Evolutionary conservation across 2,888 invertebrate species (phyloP).

Genomic region (Folsomia candida): DNA sequence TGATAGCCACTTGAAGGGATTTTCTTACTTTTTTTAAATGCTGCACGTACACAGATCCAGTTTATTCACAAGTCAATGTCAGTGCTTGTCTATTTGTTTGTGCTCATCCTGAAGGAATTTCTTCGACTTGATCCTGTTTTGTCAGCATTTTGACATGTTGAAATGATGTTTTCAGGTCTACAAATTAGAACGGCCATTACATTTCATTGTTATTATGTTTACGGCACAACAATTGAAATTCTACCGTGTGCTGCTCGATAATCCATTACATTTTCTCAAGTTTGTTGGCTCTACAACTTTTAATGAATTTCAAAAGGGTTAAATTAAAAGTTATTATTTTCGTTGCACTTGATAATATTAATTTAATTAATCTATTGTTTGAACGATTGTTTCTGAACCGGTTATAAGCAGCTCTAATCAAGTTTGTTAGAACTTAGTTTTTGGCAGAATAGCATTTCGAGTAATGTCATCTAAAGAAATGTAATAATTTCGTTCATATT

Average conservation of each 20-base stretch:
- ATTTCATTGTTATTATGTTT: neutral
- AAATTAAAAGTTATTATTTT: no score
- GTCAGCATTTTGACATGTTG: neutral
- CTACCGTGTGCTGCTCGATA: neutral
- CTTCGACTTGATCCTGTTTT: slow-evolving; percentile 4
- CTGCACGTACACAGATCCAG: neutral
- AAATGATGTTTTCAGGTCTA: neutral
- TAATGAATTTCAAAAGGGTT: no score
- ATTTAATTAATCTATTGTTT: neutral
- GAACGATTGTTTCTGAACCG: neutral
- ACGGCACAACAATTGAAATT: neutral
- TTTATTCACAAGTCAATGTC: neutral
- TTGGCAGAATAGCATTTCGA: no score
- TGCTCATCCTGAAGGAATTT: neutral
- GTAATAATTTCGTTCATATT: no score
- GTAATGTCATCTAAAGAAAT: no score
- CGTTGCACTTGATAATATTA: neutral
- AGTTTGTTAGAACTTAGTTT: no score
- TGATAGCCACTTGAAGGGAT: no score
- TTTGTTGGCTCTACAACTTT: no score
- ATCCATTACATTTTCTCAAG: neutral
- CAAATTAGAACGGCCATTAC: slow-evolving; percentile 5
- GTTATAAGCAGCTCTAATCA: no score
- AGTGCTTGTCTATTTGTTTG: neutral
- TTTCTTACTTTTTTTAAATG: neutral